Evolutionary conservation across 2,888 invertebrate genomes (phyloP).

Genomic region (Crioceris asparagi): DNA sequence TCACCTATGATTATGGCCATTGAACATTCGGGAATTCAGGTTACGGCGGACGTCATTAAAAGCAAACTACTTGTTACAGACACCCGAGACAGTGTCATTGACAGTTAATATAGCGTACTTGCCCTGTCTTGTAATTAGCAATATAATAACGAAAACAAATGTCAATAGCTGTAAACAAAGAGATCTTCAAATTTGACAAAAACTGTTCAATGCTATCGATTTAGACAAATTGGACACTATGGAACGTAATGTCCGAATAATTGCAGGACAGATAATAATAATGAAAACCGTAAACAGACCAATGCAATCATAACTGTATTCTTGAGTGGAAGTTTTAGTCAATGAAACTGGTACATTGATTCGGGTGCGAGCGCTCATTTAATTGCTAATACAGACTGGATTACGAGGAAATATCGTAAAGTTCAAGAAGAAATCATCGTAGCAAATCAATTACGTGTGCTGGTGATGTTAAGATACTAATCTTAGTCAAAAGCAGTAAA

Average conservation of each 20-base stretch:
- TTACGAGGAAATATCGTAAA: constrained; percentile 6
- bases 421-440: constrained; percentile 13
- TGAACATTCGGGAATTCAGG: constrained; percentile 19
- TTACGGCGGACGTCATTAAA: constrained; percentile 21
- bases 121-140: neutral
- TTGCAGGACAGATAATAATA: neutral
- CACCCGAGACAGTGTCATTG: constrained; percentile 1
- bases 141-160: neutral
- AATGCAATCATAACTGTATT: no score
- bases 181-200: no score
- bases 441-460: constrained; percentile 13
- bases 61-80: constrained; percentile 19
- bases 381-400: constrained; percentile 7
- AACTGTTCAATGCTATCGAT: constrained; percentile 13
- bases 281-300: constrained; percentile 3
- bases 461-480: constrained; percentile 16
- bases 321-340: no score
- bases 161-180: neutral
- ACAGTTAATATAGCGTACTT: no score
- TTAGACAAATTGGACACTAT: constrained; percentile 16
- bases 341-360: constrained; percentile 22
- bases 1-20: constrained; percentile 21
- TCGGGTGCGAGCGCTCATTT: constrained; percentile 23
- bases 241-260: constrained; percentile 15
- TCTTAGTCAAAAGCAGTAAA: constrained; percentile 4